These are phyloP conservation scores for Gadopsis bispinosus DNA, from an alignment of 2,797 vertebrate species.

Conservation along the genomic window DNA sequence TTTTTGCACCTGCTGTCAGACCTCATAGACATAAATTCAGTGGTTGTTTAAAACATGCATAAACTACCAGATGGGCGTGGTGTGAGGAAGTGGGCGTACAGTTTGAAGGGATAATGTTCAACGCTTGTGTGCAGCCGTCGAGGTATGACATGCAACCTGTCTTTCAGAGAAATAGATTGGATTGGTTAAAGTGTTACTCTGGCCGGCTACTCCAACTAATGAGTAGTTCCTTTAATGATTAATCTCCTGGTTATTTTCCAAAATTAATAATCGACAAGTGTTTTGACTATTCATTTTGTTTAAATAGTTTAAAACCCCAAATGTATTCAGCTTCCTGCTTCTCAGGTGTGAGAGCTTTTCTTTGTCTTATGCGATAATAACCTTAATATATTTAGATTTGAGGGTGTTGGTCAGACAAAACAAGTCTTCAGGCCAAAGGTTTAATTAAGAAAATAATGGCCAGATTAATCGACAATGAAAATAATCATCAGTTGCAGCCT, in stretches of 20 bases:
- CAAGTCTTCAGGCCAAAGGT: background rate
- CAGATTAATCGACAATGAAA: background rate
- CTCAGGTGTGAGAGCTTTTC: background rate
- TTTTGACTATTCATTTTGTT: background rate
- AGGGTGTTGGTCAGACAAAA: background rate
- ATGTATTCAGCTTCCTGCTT: background rate
- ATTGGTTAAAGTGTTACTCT: constrained; percentile 44
- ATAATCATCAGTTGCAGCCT: background rate
- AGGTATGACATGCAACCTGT: no score
- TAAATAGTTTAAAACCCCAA: background rate
- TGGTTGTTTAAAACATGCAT: background rate
- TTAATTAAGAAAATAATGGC: background rate
- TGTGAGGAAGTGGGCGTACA: no score
- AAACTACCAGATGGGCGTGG: background rate
- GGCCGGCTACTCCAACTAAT: background rate
- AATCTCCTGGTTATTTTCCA: background rate
- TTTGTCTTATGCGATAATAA: background rate
- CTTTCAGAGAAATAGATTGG: background rate
- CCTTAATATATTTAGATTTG: background rate
- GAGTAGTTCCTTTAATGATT: constrained; percentile 8
- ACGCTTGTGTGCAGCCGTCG: background rate
- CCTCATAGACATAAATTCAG: background rate
- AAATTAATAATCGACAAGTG: background rate
- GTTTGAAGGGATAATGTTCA: constrained; percentile 13
- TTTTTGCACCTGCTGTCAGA: background rate